These are phyloP conservation scores for Watsonalla binaria DNA, from an alignment of 2,888 invertebrate genomes.

Conservation along the genomic window DNA sequence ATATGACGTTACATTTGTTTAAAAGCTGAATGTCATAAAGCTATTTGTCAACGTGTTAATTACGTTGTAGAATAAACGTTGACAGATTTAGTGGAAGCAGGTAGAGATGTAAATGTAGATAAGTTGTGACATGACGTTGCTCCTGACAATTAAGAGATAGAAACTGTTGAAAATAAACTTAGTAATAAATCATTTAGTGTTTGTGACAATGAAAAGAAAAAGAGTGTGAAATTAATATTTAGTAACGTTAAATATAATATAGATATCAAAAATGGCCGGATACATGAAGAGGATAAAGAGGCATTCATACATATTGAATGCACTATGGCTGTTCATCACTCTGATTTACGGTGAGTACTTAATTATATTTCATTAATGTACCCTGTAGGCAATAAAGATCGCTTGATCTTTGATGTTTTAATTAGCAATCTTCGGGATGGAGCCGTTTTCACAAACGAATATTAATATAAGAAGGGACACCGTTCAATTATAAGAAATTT, in stretches of 20 bases:
- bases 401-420: slow-evolving; percentile 12
- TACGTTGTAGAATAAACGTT: slow-evolving; percentile 54
- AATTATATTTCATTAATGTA: slow-evolving; percentile 28
- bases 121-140: slow-evolving; percentile 54
- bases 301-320: slow-evolving; percentile 66
- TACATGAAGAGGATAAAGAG: slow-evolving; percentile 56
- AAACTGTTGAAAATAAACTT: slow-evolving; percentile 26
- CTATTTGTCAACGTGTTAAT: slow-evolving; percentile 72
- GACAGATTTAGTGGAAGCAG: slow-evolving; percentile 60
- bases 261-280: slow-evolving; percentile 54
- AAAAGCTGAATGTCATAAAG: slow-evolving; percentile 53
- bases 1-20: slow-evolving; percentile 58
- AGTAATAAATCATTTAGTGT: slow-evolving; percentile 35
- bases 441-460: not conserved
- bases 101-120: slow-evolving; percentile 40
- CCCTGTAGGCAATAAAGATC: slow-evolving; percentile 26
- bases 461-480: not conserved
- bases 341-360: slow-evolving; percentile 69
- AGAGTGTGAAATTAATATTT: slow-evolving; percentile 56
- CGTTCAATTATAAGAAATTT: not conserved
- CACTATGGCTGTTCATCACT: slow-evolving; percentile 58
- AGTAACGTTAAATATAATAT: slow-evolving; percentile 30
- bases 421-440: slow-evolving; percentile 2
- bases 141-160: slow-evolving; percentile 33
- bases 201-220: slow-evolving; percentile 59